These are phyloP conservation scores for Bombus pascuorum DNA, from an alignment of 1,140 invertebrate species.

Conservation along the genomic window DNA sequence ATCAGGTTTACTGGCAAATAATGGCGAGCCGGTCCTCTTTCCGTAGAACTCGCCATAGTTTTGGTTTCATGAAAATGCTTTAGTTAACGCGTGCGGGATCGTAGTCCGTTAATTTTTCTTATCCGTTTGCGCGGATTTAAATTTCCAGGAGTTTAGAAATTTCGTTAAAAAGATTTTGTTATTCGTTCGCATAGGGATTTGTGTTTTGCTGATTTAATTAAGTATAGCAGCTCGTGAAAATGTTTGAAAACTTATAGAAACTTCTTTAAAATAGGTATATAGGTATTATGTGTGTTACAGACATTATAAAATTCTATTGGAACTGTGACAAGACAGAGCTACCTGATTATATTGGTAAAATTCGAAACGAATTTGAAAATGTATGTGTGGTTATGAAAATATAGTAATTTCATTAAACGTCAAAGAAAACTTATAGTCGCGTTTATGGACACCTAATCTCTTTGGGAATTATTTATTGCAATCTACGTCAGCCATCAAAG, in stretches of 20 bases:
- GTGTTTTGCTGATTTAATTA: background rate
- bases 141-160: background rate
- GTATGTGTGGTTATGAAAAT: background rate
- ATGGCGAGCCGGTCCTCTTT: background rate
- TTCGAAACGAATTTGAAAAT: background rate
- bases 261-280: no score
- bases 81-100: background rate
- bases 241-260: no score
- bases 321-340: no score
- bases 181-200: background rate
- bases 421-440: background rate
- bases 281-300: no score
- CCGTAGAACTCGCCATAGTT: background rate
- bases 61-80: background rate
- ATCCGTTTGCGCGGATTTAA: background rate
- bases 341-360: background rate
- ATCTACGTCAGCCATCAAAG: background rate
- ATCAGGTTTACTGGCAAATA: conserved; percentile 29
- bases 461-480: no score
- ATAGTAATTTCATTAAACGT: background rate
- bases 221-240: no score
- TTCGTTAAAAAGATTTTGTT: background rate
- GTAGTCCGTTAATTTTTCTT: background rate
- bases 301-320: no score
- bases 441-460: no score